Base-by-base conservation (phyloP, 2,888 invertebrate genomes). In the Dermolepida albohirtum region DNA sequence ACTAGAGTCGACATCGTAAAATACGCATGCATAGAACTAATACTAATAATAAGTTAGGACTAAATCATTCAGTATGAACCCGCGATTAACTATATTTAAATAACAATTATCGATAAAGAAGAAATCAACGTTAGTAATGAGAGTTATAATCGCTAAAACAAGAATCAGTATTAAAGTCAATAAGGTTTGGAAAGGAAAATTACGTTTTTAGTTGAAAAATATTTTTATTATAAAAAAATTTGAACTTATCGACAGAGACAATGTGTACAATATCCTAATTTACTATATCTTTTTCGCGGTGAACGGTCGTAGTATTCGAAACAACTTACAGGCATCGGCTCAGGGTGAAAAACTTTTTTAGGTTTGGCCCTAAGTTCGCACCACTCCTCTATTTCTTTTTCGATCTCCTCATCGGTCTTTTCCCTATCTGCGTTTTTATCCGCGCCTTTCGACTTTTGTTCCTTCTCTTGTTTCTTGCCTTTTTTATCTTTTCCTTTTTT, bases 351-450 rank as follows among this genome's bases (percentile, higher is more conserved):
- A 2, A 72, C 40, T 27, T 67, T 70, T 66, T 81, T 83, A 0
- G 82, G 84, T 27, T 72, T 71, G 0, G 84, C 74, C 40, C 80
- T 64, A 4, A 75, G 74, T 6, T 69, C 72, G 0, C 81, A 67
- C 68, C 79, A 77, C 17, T 73, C 77, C 0, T 67, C 72, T 40
- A 80, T 78, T 2, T 64, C 72, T n/a, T 75, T 71, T 76, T 68
- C 29, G 7, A 49, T 64, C 22, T 71, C 71, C 44, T 68, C 70
- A n/a, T 69, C 43, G 6, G 44, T 47, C 50, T 47, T 64, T 47
- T 66, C 50, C 49, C 43, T 66, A 27, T 59, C 29, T 22, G 49
- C n/a, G 29, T 27, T 29, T 22, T 54, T 50, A 54, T 66, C 27
- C 41, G 17, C 22, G n/a, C 29, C 55, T 64, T 66, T 40, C 17